phyloP scores from a whole-genome alignment of 2,113 vertebrate species.

The Brachyhypopomus gauderio region DNA sequence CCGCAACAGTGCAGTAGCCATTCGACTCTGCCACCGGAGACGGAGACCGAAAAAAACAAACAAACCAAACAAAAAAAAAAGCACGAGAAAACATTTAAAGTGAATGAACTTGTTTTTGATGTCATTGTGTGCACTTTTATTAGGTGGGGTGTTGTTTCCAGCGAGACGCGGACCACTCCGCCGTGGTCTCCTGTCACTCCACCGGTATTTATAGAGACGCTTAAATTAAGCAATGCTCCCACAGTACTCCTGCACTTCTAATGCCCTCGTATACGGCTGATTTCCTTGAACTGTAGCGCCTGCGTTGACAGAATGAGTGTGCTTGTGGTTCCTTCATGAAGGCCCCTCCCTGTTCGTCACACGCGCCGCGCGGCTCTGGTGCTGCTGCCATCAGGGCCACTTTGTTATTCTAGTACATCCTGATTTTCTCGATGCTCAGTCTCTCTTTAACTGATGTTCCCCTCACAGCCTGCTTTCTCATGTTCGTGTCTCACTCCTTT shows the following conservation, averaged over 20 bases:
- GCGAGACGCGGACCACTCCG: background rate
- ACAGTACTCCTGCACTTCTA: conserved; percentile 36
- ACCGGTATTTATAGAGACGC: conserved; percentile 51
- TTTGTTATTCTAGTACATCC: conserved; percentile 36
- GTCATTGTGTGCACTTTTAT: conserved; percentile 23
- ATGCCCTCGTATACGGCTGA: conserved; percentile 29
- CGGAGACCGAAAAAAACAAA: conserved; percentile 10
- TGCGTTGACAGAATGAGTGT: conserved; percentile 30
- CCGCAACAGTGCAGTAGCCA: conserved; percentile 50
- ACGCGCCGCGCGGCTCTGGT: conserved; percentile 24
- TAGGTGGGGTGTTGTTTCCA: background rate
- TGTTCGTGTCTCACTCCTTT: conserved; percentile 13
- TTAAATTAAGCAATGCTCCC: conserved; percentile 43
- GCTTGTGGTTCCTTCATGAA: conserved; percentile 32
- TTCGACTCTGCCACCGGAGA: conserved; percentile 54
- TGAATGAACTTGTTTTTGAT: conserved; percentile 45
- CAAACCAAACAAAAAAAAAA: background rate
- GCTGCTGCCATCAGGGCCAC: conserved; percentile 38
- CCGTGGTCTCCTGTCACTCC: conserved; percentile 22
- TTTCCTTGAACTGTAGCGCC: conserved; percentile 30
- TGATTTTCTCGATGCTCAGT: conserved; percentile 8
- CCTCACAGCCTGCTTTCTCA: background rate
- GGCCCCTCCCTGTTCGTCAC: conserved; percentile 26
- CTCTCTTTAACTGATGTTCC: background rate
- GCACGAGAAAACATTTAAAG: conserved; percentile 26